A percentile compares a stretch with the other conserved stretches of the same genome.
Evolutionary conservation across 2,797 vertebrate genomes (phyloP).

Genomic region (Propithecus deckenii): DNA sequence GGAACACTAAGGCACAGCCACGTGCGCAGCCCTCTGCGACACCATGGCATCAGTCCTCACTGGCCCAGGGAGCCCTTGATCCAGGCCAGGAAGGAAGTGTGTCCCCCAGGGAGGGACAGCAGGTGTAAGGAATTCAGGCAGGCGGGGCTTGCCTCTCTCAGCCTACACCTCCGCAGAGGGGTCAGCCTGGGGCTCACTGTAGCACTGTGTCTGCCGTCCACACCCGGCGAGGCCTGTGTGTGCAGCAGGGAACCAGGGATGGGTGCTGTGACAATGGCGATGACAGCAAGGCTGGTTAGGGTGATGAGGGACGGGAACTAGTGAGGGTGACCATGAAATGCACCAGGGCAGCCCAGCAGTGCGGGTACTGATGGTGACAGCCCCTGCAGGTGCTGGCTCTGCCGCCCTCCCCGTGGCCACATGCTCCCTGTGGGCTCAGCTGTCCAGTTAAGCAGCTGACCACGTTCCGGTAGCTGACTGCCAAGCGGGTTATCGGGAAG

Average conservation of each 20-base stretch:
- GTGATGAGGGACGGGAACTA: neutral
- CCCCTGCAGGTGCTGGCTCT: neutral
- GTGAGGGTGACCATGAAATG: neutral
- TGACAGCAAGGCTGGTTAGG: fast-evolving
- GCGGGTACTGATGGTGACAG: neutral
- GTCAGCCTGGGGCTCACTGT: neutral
- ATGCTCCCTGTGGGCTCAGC: neutral
- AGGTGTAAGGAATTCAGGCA: neutral
- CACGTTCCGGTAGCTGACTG: neutral
- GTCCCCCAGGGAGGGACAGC: neutral
- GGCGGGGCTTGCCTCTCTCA: neutral
- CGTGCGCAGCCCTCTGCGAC: neutral
- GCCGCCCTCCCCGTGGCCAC: neutral
- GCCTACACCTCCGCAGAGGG: neutral
- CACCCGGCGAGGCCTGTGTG: neutral
- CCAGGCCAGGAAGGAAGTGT: neutral
- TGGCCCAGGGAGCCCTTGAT: neutral
- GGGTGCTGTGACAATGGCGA: neutral
- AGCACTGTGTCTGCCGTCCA: neutral
- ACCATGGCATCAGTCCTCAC: neutral
- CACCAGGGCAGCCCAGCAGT: neutral
- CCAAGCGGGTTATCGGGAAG: neutral
- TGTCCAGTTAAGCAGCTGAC: neutral
- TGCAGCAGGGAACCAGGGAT: neutral
- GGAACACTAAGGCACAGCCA: neutral